These are phyloP conservation scores for Scaptomyza montana DNA, from an alignment of 1,140 invertebrate genomes.

Conservation along the genomic window DNA sequence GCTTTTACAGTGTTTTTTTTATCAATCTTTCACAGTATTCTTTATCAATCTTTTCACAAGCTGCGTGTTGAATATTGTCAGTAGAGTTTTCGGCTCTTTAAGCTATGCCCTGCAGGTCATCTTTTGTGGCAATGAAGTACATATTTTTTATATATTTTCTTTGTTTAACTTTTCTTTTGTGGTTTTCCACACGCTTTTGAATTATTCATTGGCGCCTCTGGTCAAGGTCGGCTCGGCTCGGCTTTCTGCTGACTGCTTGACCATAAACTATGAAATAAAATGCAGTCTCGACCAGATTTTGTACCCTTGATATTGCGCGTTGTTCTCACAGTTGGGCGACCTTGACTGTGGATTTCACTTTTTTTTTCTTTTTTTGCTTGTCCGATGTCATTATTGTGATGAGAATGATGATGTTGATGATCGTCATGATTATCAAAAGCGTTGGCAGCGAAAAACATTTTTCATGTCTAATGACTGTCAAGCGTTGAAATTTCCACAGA, in stretches of 20 bases:
- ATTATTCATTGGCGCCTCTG: conserved; percentile 38
- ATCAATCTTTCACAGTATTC: no score
- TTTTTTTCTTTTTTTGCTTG: neutral
- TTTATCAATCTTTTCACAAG: neutral
- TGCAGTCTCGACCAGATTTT: conserved; percentile 34
- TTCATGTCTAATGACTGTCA: conserved; percentile 77
- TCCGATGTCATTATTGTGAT: conserved; percentile 37
- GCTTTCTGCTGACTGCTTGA: conserved; percentile 4
- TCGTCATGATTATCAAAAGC: conserved; percentile 53
- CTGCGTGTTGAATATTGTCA: neutral
- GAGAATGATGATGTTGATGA: conserved; percentile 56
- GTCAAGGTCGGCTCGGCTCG: conserved; percentile 23
- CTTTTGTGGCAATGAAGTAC: neutral
- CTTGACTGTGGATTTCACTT: conserved; percentile 44
- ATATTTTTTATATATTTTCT: neutral
- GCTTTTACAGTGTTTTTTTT: no score
- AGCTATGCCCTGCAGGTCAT: neutral
- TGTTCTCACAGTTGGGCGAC: conserved; percentile 5
- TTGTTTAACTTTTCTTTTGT: conserved; percentile 6
- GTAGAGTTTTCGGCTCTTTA: neutral
- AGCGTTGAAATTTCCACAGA: conserved; percentile 56
- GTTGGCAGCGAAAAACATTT: conserved; percentile 48
- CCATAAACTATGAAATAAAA: conserved; percentile 47
- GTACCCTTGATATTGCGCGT: conserved; percentile 37
- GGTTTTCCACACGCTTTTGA: conserved; percentile 13